These are phyloP conservation scores for Nasonia vitripennis DNA, from an alignment of 1,140 invertebrate genomes.

Conservation along the genomic window DNA sequence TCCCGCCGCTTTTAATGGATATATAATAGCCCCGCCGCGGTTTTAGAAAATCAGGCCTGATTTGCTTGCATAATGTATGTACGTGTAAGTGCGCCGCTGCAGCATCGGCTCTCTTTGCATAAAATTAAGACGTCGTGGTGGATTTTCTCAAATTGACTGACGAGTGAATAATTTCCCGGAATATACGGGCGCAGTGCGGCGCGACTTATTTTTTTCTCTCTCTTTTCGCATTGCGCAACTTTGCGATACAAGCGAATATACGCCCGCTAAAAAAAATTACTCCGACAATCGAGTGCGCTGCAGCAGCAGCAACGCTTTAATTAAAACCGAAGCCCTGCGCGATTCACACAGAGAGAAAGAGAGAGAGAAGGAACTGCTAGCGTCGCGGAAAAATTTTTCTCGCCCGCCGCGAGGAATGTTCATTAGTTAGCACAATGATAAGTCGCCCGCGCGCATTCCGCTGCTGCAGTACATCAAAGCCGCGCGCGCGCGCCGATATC, in stretches of 20 bases:
- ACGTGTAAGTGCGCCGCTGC: no score
- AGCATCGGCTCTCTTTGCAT: no score
- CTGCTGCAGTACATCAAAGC: not conserved
- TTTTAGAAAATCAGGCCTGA: not conserved
- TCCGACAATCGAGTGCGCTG: not conserved
- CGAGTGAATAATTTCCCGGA: no score
- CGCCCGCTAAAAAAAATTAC: not conserved
- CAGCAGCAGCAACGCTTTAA: not conserved
- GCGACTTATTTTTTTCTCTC: no score
- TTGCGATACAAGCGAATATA: no score
- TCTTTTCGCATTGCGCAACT: no score
- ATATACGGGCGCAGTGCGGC: no score
- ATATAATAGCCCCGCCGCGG: not conserved
- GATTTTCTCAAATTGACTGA: no score
- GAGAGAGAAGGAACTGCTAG: not conserved
- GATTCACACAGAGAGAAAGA: not conserved
- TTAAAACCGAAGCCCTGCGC: not conserved
- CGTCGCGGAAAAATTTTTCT: not conserved
- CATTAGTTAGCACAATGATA: conserved; percentile 58
- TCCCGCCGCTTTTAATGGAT: conserved; percentile 6
- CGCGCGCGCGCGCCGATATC: conserved; percentile 42
- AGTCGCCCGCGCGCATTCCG: conserved; percentile 53
- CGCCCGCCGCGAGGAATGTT: conserved; percentile 47
- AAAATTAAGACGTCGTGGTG: no score
- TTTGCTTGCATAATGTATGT: not conserved